Conservation (phyloP, 2,113 vertebrate species). For the Macheiramphus alcinus region DNA sequence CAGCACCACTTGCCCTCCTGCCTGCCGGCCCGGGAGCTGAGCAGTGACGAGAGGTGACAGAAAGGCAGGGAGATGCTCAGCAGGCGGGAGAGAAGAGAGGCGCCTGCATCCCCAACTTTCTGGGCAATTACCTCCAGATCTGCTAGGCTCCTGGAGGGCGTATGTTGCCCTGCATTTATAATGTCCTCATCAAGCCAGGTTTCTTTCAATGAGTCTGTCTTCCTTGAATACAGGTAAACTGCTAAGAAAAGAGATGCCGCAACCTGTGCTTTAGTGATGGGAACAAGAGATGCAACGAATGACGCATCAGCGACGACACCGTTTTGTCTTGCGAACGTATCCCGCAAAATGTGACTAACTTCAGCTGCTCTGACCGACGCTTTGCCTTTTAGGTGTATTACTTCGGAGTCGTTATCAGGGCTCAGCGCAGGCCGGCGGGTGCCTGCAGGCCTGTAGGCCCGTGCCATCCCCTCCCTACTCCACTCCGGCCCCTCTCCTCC, state of each 20-base stretch:
- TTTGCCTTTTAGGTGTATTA: background rate
- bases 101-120: background rate
- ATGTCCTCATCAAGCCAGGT: background rate
- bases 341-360: background rate
- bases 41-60: background rate
- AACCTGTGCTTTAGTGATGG: background rate
- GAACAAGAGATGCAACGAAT: background rate
- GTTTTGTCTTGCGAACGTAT: background rate
- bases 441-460: accelerated
- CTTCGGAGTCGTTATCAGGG: background rate
- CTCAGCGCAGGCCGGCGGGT: background rate
- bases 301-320: accelerated
- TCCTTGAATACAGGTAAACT: background rate
- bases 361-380: background rate
- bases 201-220: background rate
- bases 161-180: background rate
- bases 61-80: background rate
- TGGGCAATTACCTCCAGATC: background rate
- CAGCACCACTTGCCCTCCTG: background rate
- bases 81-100: background rate
- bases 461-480: accelerated
- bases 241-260: background rate
- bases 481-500: background rate
- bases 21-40: accelerated
- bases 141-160: background rate